phyloP scores from a whole-genome alignment of 2,113 vertebrate genomes.

The Xyrauchen texanus region DNA sequence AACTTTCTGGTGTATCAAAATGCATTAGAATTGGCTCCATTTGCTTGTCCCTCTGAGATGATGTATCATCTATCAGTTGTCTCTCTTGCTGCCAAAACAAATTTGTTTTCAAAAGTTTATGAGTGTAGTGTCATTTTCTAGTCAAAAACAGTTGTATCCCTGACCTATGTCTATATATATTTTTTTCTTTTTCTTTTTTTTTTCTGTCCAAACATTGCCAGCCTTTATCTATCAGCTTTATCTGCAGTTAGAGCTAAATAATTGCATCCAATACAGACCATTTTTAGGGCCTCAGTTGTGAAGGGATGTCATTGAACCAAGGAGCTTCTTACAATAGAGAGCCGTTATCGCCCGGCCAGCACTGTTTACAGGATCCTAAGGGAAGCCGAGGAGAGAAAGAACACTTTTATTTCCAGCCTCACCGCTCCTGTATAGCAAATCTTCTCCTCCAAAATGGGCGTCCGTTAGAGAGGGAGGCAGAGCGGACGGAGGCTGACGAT shows the following conservation, averaged over 20 bases:
- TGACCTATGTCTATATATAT: neutral
- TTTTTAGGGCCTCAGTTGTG: slow-evolving; percentile 34
- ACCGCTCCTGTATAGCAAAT: slow-evolving; percentile 31
- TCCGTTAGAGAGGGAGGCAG: slow-evolving; percentile 17
- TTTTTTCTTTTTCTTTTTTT: neutral
- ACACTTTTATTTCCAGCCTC: slow-evolving; percentile 45
- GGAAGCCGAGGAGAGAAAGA: slow-evolving; percentile 22
- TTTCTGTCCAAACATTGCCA: neutral
- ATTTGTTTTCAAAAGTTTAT: slow-evolving; percentile 68
- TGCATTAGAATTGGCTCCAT: slow-evolving; percentile 76
- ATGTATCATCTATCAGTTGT: slow-evolving; percentile 50
- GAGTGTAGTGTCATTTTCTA: slow-evolving; percentile 61
- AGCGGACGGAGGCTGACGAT: slow-evolving; percentile 30
- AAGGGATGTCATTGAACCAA: slow-evolving; percentile 41
- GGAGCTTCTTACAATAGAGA: slow-evolving; percentile 40
- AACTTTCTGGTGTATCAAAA: slow-evolving; percentile 74
- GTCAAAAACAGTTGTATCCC: neutral
- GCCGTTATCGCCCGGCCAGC: slow-evolving; percentile 36
- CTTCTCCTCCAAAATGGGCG: slow-evolving; percentile 35
- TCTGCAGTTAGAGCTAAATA: slow-evolving; percentile 43
- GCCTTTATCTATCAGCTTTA: slow-evolving; percentile 17
- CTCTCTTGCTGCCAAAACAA: slow-evolving; percentile 71
- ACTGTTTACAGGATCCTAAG: slow-evolving; percentile 50
- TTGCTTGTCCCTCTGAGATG: slow-evolving; percentile 73
- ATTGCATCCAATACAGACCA: slow-evolving; percentile 29